A percentile compares a stretch with the other conserved stretches of the same genome.
Conservation (phyloP, 2,888 invertebrate species). For the Octonoba sinensis region DNA sequence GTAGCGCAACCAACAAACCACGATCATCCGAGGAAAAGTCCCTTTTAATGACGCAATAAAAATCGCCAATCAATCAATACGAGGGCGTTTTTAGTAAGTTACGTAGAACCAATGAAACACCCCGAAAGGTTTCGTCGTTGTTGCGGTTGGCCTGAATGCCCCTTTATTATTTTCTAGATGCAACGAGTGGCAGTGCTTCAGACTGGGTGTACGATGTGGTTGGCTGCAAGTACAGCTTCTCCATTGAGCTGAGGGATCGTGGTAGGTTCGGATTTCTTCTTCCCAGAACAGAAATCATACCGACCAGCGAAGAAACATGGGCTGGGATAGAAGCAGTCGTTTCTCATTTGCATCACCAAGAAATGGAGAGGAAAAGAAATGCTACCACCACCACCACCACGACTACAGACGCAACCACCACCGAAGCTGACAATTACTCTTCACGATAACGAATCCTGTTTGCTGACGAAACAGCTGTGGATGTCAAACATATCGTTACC, state of each 20-base stretch:
- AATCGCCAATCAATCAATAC: no score
- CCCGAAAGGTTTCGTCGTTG: no score
- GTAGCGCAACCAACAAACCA: no score
- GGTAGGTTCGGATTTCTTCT: slow-evolving; percentile 67
- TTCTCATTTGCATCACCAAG: slow-evolving; percentile 32
- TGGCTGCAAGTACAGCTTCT: slow-evolving; percentile 66
- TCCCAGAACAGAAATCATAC: slow-evolving; percentile 66
- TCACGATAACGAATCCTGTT: no score
- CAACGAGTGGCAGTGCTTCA: slow-evolving; percentile 66
- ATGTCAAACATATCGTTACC: no score
- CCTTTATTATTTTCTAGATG: slow-evolving; percentile 62
- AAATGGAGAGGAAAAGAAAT: background rate
- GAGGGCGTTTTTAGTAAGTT: no score
- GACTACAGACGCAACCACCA: background rate
- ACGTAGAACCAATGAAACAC: no score
- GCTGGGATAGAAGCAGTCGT: slow-evolving; percentile 65
- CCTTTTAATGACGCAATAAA: no score
- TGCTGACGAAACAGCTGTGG: no score
- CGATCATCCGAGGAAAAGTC: no score
- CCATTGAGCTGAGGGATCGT: slow-evolving; percentile 66
- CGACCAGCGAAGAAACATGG: slow-evolving; percentile 67
- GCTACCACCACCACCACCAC: background rate
- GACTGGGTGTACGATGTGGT: slow-evolving; percentile 67
- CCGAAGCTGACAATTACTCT: background rate
- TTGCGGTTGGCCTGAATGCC: no score